phyloP scores from a whole-genome alignment of 2,797 vertebrate species.

The Dryobates pubescens region DNA sequence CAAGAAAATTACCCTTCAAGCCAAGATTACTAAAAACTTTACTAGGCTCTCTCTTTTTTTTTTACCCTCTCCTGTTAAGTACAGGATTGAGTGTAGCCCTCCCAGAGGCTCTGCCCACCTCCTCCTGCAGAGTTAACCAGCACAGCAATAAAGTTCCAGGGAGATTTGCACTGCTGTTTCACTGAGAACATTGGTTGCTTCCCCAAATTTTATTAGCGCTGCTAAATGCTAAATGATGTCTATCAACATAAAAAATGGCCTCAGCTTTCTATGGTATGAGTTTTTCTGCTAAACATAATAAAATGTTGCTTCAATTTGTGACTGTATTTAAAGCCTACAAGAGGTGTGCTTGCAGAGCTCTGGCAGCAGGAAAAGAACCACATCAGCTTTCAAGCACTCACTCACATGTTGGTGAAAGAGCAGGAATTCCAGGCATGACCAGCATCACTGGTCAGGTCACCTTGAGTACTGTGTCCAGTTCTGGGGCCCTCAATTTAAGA shows the following conservation, averaged over 20 bases:
- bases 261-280: background rate
- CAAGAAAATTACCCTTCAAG: slow-evolving; percentile 81
- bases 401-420: background rate
- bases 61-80: slow-evolving; percentile 16
- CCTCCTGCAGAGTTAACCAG: slow-evolving; percentile 2
- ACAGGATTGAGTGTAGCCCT: background rate
- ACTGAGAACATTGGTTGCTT: background rate
- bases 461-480: too few species aligned
- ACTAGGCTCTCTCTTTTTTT: background rate
- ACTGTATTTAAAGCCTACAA: background rate
- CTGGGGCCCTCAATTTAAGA: too few species aligned
- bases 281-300: background rate
- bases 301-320: background rate
- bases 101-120: slow-evolving; percentile 1
- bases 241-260: background rate
- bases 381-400: background rate
- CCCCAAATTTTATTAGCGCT: background rate
- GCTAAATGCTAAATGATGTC: background rate
- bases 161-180: background rate
- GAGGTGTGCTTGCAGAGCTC: background rate
- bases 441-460: too few species aligned
- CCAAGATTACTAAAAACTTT: slow-evolving; percentile 68
- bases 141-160: background rate
- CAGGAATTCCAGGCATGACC: background rate
- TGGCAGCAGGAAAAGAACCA: background rate